Evolutionary conservation across 2,113 vertebrate species (phyloP), one percentile per base, ranked within the genome.

Genomic region (Gavia stellata): DNA sequence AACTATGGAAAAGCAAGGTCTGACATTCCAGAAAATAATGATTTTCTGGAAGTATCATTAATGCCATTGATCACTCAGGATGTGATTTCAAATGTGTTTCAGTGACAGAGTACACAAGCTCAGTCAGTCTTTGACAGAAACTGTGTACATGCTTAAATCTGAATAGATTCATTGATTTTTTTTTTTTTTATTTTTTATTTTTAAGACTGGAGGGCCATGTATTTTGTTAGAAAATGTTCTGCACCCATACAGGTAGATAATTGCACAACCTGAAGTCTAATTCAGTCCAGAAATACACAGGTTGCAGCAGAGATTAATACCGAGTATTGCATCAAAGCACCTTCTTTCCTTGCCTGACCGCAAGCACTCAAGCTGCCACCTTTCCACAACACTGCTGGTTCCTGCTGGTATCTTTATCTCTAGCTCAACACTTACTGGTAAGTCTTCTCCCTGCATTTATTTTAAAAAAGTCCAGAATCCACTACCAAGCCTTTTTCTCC

Each of bases 141-240:
- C 47, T 2, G 12, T 1, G 2, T 1, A 8, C 3, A 2, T 28
- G 28, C 55, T 19, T 10, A 26, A 6, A n/a, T 18, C 28, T 14
- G 18, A 49, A 33, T 18, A 52, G 12, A 8, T 7, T 29, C 10
- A 25, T 2, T 2, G 8, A 23, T 15, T 15, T 28, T 19, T 31
- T 24, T 24, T 9, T 7, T 65, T 63, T 42, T 33, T 49, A 14
- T 50, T 59, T 24, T 17, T 47, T 0, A 7, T 4, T 53, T 49
- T 34, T 13, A 44, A 7, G 34, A 38, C 26, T 38, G 8, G 9
- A 50, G 8, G 0, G 0, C 24, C 2, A 3, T 1, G 17, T 4
- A 2, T 33, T 45, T 24, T 63, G 4, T 62, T 12, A 11, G 34
- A 8, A 63, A 68, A 59, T 4, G 8, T 33, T 56, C 55, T 62